phyloP scores from a whole-genome alignment of 1,140 invertebrate species.

The Drosophila kohkoa region DNA sequence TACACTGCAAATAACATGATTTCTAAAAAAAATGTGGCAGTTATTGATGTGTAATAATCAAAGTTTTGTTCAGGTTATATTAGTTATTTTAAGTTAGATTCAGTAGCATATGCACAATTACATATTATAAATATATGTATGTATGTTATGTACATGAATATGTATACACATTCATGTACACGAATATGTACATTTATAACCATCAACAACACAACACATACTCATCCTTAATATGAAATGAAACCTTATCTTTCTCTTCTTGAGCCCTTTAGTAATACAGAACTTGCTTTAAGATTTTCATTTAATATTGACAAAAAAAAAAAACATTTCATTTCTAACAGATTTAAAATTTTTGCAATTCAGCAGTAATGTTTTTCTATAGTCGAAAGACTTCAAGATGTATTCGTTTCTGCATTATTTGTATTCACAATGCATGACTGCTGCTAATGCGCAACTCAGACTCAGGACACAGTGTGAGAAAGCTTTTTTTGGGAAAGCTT shows the following conservation, averaged over 20 bases:
- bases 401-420: conserved; percentile 36
- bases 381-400: conserved; percentile 15
- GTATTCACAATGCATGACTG: conserved; percentile 31
- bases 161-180: too few species aligned
- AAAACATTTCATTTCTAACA: neutral
- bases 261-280: neutral
- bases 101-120: too few species aligned
- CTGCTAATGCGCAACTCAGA: conserved; percentile 38
- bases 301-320: neutral
- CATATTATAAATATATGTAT: too few species aligned
- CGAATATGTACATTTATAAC: neutral
- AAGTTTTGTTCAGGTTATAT: too few species aligned
- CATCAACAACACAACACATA: neutral
- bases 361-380: too few species aligned
- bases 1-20: neutral
- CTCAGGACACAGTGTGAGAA: too few species aligned
- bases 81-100: too few species aligned
- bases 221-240: conserved; percentile 11
- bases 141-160: too few species aligned
- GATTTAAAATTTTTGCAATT: neutral
- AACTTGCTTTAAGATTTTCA: neutral
- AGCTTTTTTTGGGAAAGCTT: conserved; percentile 10
- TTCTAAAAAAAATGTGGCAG: too few species aligned
- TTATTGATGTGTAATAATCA: too few species aligned
- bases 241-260: conserved; percentile 19